Base-by-base conservation (phyloP, 2,797 vertebrate genomes). In the Lithobates sylvaticus region DNA sequence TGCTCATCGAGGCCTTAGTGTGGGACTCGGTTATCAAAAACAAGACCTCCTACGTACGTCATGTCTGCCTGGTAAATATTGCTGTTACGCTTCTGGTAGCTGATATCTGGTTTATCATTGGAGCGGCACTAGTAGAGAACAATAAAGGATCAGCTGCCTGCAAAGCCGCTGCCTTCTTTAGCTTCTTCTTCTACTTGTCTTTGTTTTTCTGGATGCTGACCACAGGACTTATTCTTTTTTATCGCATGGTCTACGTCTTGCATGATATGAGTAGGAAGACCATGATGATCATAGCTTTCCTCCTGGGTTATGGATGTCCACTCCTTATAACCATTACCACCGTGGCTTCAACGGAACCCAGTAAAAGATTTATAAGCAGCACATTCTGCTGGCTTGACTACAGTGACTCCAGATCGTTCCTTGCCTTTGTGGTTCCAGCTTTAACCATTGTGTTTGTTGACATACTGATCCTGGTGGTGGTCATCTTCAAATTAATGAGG, bases 161-260 rank as follows among this genome's bases (percentile, higher is more conserved):
- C 76, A 90, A 91, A 0, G 87, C 86, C 0, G 88, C 90, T 71
- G 93, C 93, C 0, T 95, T 95, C 85, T 93, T 95, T 47, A 90
- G 90, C 36, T 93, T 94, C 76, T 93, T 93, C 81, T 94, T 93
- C 86, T 95, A 94, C 76, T 93, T 95, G 69, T 88, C 91, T 42
- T 72, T 94, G 80, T 95, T 95, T 89, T 95, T 94, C 87, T 95
- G 95, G 95, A 95, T 95, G 95, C 81, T 95, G 15, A 86, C 93
- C 18, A 86, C 93, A 21, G 93, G 93, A 0, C 90, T 95, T 29
- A 91, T 95, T 68, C 93, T 95, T 69, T 89, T 93, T 16, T 95
- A 94, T 67, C 93, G 93, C 10, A 89, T 95, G 32, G 27, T 95
- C 39, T 83, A 93, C 0, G 61, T 94, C 85, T 94, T 95, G 80